Conservation (phyloP, 2,113 vertebrate species). For the Cariama cristata region DNA sequence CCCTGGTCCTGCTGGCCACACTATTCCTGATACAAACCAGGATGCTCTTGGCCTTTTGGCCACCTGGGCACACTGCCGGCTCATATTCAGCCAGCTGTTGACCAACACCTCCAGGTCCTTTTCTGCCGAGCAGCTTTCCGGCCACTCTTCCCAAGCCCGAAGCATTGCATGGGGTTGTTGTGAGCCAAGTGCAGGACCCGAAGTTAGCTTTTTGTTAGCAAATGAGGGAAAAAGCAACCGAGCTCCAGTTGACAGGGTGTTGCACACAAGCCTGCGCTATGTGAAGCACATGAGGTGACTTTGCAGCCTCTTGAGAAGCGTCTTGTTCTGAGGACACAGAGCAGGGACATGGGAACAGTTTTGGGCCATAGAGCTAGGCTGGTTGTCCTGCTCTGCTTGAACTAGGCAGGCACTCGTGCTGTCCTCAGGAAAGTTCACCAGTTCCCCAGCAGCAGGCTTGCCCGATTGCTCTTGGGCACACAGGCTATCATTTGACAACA, state of each 20-base stretch:
- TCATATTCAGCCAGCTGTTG: fast-evolving
- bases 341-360: not conserved
- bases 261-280: fast-evolving
- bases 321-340: not conserved
- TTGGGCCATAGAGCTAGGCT: not conserved
- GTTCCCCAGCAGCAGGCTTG: not conserved
- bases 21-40: not conserved
- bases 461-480: fast-evolving
- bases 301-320: too few species aligned
- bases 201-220: not conserved
- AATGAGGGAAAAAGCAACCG: not conserved
- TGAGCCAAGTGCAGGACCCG: not conserved
- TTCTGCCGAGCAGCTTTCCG: fast-evolving
- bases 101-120: not conserved
- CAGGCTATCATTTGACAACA: not conserved
- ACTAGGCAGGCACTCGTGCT: fast-evolving
- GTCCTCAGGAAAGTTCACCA: not conserved
- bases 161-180: not conserved
- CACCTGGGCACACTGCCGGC: not conserved
- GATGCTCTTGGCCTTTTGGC: fast-evolving
- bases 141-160: fast-evolving
- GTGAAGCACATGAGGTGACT: fast-evolving
- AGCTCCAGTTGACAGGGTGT: too few species aligned
- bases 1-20: not conserved
- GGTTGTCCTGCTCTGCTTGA: not conserved